These are phyloP conservation scores for Polypedilum pembai DNA, from an alignment of 1,140 invertebrate species.

Conservation along the genomic window DNA sequence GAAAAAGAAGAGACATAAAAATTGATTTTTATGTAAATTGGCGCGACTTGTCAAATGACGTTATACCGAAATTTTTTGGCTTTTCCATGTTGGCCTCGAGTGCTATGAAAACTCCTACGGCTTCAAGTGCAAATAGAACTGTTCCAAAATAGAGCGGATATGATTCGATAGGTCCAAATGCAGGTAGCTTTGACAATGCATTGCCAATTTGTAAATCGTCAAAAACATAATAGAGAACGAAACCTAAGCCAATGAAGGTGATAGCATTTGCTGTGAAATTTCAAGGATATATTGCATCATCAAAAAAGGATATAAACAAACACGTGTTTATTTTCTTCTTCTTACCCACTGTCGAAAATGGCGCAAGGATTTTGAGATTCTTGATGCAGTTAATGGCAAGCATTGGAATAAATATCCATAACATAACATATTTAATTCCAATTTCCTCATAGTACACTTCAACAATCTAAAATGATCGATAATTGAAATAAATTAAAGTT, in stretches of 20 bases:
- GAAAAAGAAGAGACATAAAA: neutral
- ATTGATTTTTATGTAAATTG: neutral
- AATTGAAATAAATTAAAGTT: slow-evolving; percentile 38
- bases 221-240: slow-evolving; percentile 63
- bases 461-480: slow-evolving; percentile 37
- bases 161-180: slow-evolving; percentile 49
- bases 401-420: slow-evolving; percentile 59
- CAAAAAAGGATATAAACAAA: too few relatives aligned
- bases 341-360: slow-evolving; percentile 60
- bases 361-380: slow-evolving; percentile 69
- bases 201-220: slow-evolving; percentile 55
- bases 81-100: slow-evolving; percentile 81
- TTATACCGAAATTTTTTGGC: slow-evolving; percentile 61
- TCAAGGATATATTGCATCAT: too few relatives aligned
- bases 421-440: slow-evolving; percentile 47
- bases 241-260: slow-evolving; percentile 57
- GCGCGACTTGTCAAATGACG: slow-evolving; percentile 32
- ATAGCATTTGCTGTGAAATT: slow-evolving; percentile 58
- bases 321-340: neutral
- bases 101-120: slow-evolving; percentile 78
- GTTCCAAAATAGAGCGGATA: slow-evolving; percentile 78
- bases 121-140: slow-evolving; percentile 80
- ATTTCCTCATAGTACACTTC: slow-evolving; percentile 39
- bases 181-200: slow-evolving; percentile 47
- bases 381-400: slow-evolving; percentile 64